Evolutionary conservation across 2,888 invertebrate genomes (phyloP), one percentile per base, ranked within the genome.

Genomic region (Lepidonotus clava): DNA sequence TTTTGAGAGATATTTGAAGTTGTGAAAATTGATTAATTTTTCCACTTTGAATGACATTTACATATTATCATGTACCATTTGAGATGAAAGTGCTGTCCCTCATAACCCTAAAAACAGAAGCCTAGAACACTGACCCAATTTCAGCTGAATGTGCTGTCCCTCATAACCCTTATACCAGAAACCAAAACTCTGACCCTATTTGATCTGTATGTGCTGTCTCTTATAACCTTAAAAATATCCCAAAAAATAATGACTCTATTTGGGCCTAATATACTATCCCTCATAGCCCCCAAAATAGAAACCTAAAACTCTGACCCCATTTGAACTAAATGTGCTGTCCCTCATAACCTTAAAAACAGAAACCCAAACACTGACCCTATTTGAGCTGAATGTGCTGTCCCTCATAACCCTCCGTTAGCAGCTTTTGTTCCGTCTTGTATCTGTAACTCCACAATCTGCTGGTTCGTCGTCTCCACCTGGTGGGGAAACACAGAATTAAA

Each of bases 391-490:
- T 34, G 18, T 36, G 36, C 24, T 71, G 38, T 34, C 36, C 34
- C 83, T 83, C 51, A 71, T 24, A 71, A 51, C 1, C 71, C 71
- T 18, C 71, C 71, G 51, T 51, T 85, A 34, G 34, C 71, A 5
- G 51, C 40, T 34, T 51, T 41, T 14, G 36, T 34, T 85, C 71
- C 71, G 34, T 85, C 53, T 41, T 85, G 66, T 51, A 85, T 24
- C 85, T 85, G 67, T 32, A 85, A 34, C 51, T 85, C 85, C 18
- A 85, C 85, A 18, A 85, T 85, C 66, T 85, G 85, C 46, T 85
- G 85, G 34, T 46, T 85, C 46, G 76, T 85, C 5, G 51, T 76
- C 46, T 85, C 76, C 85, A 71, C 46, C 85, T 84, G 38, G 84
- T 61, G 38, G 8, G 34, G n/a, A 24, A 83, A 83, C 11, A 14